Conservation (phyloP, 2,888 invertebrate species). For the Alviniconcha strummeri region DNA sequence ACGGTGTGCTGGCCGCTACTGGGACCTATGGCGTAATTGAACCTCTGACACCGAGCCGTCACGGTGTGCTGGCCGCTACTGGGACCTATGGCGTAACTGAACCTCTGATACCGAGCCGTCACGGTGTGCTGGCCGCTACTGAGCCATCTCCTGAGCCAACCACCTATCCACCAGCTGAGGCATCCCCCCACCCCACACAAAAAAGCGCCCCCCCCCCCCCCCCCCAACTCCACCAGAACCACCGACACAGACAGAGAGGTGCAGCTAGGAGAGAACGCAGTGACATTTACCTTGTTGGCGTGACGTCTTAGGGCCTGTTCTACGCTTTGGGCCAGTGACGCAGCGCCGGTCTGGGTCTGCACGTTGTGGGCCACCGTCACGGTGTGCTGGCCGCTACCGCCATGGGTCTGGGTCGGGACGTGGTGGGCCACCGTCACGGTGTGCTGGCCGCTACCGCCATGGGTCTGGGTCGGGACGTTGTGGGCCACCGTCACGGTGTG, state of each 20-base stretch:
- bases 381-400: too few relatives aligned
- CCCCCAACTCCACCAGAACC: not conserved
- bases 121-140: too few relatives aligned
- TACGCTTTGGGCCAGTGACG: constrained; percentile 2
- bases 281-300: constrained; percentile 1
- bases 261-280: not conserved
- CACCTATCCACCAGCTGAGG: too few relatives aligned
- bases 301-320: constrained; percentile 12
- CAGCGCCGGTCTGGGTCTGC: not conserved
- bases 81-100: too few relatives aligned
- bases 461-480: too few relatives aligned
- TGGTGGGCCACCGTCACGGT: not conserved
- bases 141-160: too few relatives aligned
- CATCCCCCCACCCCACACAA: not conserved
- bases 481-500: too few relatives aligned
- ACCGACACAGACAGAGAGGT: not conserved
- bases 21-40: too few relatives aligned
- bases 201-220: not conserved
- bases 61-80: too few relatives aligned
- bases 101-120: too few relatives aligned
- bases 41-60: too few relatives aligned
- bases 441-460: not conserved
- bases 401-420: not conserved
- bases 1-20: too few relatives aligned
- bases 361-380: not conserved